These are phyloP conservation scores for Pluvianellus socialis DNA, from an alignment of 2,113 vertebrate species.

Conservation along the genomic window DNA sequence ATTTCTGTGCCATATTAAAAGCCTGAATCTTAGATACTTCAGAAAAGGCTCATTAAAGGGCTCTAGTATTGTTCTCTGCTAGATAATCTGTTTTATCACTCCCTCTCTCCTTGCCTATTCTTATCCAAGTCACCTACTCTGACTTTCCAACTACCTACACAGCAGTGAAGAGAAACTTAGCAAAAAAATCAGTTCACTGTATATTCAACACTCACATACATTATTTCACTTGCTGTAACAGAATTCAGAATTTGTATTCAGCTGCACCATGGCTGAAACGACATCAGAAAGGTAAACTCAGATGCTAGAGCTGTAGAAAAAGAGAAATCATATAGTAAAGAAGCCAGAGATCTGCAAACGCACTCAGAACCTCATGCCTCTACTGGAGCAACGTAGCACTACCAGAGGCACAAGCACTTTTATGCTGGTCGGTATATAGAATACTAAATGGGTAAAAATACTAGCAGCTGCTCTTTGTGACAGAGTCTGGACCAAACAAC, in stretches of 20 bases:
- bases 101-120: slow-evolving; percentile 14
- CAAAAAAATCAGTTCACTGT: not conserved
- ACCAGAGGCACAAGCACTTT: not conserved
- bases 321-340: not conserved
- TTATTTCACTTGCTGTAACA: not conserved
- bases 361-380: not conserved
- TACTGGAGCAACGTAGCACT: not conserved
- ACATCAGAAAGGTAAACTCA: not conserved
- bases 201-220: not conserved
- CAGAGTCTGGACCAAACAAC: not conserved
- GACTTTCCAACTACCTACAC: slow-evolving; percentile 24
- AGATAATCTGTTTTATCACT: slow-evolving; percentile 13
- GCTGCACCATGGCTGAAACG: not conserved
- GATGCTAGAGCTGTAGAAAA: not conserved
- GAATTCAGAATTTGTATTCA: not conserved
- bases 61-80: slow-evolving; percentile 15
- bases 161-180: not conserved
- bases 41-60: slow-evolving; percentile 2
- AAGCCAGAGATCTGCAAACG: not conserved
- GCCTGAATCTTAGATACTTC: not conserved
- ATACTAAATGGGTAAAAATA: not conserved
- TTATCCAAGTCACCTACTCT: slow-evolving; percentile 25
- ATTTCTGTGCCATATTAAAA: not conserved
- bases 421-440: not conserved
- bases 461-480: not conserved